Conservation (phyloP, 2,113 vertebrate genomes). For the Falco punctatus region DNA sequence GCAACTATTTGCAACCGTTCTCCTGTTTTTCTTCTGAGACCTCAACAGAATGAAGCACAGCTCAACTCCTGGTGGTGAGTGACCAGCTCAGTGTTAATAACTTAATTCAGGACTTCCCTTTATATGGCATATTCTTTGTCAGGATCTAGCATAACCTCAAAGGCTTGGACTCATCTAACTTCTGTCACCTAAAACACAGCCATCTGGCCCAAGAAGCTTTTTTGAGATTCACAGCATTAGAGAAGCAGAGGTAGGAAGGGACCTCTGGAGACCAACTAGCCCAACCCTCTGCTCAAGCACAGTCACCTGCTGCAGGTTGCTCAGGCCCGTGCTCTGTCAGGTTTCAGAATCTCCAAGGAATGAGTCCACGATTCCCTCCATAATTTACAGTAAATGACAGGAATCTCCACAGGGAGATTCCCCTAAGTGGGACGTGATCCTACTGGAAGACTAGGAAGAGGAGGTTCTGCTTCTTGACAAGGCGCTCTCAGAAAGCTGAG, state of each 20-base stretch:
- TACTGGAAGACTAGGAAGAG: not conserved
- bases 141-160: not conserved
- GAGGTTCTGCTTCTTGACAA: not conserved
- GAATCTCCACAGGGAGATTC: not conserved
- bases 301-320: not conserved
- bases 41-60: fast-evolving
- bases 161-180: not conserved
- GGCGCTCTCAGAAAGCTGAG: not conserved
- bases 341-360: not conserved
- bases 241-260: not conserved
- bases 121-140: not conserved
- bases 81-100: not conserved
- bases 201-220: not conserved
- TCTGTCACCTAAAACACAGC: not conserved
- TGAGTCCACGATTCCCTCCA: not conserved
- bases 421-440: not conserved
- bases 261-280: not conserved
- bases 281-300: not conserved
- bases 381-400: not conserved
- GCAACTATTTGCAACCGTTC: not conserved
- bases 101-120: not conserved
- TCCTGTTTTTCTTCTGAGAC: not conserved
- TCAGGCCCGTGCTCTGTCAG: not conserved
- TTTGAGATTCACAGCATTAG: not conserved
- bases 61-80: not conserved